phyloP scores from a whole-genome alignment of 1,140 invertebrate genomes.

The Caenorhabditis elegans region DNA sequence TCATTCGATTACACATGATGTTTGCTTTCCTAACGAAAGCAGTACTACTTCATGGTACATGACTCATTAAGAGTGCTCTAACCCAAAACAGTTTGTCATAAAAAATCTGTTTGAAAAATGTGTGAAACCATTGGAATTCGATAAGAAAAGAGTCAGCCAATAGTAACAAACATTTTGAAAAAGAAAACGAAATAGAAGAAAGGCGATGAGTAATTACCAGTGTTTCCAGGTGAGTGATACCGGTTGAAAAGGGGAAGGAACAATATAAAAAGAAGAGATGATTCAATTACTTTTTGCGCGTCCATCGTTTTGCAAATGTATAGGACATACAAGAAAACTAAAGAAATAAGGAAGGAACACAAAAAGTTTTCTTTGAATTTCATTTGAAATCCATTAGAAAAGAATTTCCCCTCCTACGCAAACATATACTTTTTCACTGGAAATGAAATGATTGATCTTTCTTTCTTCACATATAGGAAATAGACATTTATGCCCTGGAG shows the following conservation, averaged over 20 bases:
- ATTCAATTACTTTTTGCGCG: neutral
- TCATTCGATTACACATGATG: too few relatives aligned
- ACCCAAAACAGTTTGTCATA: too few relatives aligned
- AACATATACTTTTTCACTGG: neutral
- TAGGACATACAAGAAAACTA: neutral
- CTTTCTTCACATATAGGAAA: neutral
- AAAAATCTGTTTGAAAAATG: too few relatives aligned
- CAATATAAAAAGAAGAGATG: neutral
- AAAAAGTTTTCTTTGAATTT: neutral
- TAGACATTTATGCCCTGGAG: neutral
- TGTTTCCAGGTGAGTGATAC: slow-evolving; percentile 12
- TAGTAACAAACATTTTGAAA: neutral
- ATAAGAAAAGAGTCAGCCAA: neutral
- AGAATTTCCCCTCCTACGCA: neutral
- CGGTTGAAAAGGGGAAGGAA: neutral
- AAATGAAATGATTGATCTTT: neutral
- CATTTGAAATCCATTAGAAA: slow-evolving; percentile 27
- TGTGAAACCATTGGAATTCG: too few relatives aligned
- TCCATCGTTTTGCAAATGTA: neutral
- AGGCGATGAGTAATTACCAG: neutral
- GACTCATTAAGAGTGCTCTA: too few relatives aligned
- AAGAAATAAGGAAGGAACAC: neutral
- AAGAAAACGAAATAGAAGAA: neutral
- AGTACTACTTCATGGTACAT: too few relatives aligned
- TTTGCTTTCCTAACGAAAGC: too few relatives aligned